Conservation (phyloP, 2,888 invertebrate genomes). For the Papilio elwesi region DNA sequence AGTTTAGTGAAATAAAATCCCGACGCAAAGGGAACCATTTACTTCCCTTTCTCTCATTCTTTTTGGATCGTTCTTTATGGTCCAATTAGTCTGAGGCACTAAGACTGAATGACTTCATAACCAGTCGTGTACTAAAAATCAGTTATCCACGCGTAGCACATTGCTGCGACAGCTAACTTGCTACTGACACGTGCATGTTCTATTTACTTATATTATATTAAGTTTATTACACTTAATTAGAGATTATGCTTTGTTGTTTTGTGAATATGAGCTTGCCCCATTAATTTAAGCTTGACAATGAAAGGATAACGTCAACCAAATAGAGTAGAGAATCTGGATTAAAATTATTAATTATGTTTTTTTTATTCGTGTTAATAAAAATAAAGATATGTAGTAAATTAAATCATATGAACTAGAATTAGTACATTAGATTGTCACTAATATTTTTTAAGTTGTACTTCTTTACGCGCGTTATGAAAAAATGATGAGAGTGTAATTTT, state of each 20-base stretch:
- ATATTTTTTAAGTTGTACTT: too few relatives aligned
- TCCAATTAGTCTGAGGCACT: constrained; percentile 64
- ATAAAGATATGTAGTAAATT: too few relatives aligned
- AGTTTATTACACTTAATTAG: constrained; percentile 59
- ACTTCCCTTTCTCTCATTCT: too few relatives aligned
- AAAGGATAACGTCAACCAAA: too few relatives aligned
- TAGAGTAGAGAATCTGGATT: too few relatives aligned
- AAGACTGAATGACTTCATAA: constrained; percentile 67
- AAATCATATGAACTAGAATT: too few relatives aligned
- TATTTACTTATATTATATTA: constrained; percentile 57
- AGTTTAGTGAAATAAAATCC: constrained; percentile 60
- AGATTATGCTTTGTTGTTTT: constrained; percentile 52
- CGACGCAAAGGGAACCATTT: constrained; percentile 52
- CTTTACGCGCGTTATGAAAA: too few relatives aligned
- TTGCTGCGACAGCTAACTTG: constrained; percentile 35
- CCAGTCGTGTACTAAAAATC: constrained; percentile 54
- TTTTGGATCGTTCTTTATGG: constrained; percentile 60
- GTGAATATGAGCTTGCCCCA: constrained; percentile 45
- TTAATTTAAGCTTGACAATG: too few relatives aligned
- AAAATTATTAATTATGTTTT: too few relatives aligned
- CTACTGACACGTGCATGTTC: constrained; percentile 42
- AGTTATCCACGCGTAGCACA: constrained; percentile 46
- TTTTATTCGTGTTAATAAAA: too few relatives aligned
- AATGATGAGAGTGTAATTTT: too few relatives aligned
- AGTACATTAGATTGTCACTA: too few relatives aligned